Conservation (phyloP, 53 echinoderm and acorn worm species). For the Echinarachnius parma region DNA sequence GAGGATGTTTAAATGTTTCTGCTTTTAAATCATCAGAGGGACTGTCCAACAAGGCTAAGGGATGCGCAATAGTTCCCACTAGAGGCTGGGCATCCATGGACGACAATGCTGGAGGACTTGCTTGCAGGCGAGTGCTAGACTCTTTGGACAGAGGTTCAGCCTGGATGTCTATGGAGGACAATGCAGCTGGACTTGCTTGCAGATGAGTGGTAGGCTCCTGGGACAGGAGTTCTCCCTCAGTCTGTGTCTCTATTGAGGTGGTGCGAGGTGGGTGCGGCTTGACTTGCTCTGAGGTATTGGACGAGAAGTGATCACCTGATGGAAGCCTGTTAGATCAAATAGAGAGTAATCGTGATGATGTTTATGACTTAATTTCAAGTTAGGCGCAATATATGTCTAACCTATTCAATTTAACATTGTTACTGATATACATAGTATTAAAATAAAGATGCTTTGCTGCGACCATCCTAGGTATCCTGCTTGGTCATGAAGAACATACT, state of each 20-base stretch:
- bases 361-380: too few relatives aligned
- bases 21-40: conserved; percentile 10
- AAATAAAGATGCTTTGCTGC: too few relatives aligned
- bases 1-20: too few relatives aligned
- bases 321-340: conserved; percentile 33
- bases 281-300: conserved; percentile 26
- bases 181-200: neutral
- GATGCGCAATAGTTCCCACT: neutral
- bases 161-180: neutral
- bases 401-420: too few relatives aligned
- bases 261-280: conserved; percentile 35
- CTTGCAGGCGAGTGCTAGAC: neutral
- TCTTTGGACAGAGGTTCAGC: neutral
- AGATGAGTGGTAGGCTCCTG: neutral
- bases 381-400: too few relatives aligned
- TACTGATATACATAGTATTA: too few relatives aligned
- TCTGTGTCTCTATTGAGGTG: conserved; percentile 20
- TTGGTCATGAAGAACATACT: too few relatives aligned
- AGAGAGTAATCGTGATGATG: too few relatives aligned
- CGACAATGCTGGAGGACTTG: conserved; percentile 3
- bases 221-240: conserved; percentile 21
- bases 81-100: neutral
- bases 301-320: conserved; percentile 29
- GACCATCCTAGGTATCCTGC: too few relatives aligned
- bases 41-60: conserved; percentile 15